phyloP scores from a whole-genome alignment of 2,888 invertebrate species.

The Amphiduros pacificus region DNA sequence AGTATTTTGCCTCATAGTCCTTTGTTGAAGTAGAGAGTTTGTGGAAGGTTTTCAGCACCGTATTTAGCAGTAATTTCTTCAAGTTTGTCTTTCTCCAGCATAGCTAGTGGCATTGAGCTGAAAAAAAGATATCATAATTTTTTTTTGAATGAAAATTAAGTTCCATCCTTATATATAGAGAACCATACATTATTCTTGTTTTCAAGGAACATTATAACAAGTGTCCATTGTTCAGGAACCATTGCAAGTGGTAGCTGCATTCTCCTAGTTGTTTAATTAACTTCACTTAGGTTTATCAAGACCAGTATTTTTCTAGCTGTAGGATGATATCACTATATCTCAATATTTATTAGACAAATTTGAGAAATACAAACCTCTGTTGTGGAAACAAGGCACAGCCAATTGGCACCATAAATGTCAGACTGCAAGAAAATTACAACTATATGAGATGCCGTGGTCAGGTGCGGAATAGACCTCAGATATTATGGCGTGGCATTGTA shows the following conservation, averaged over 20 bases:
- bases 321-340: too few species aligned
- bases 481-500: too few species aligned
- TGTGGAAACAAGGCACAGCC: constrained; percentile 94
- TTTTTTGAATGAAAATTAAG: neutral
- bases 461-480: too few species aligned
- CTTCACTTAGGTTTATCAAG: too few species aligned
- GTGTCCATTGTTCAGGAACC: neutral
- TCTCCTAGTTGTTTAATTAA: too few species aligned
- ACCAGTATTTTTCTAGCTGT: too few species aligned
- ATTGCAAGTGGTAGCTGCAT: neutral
- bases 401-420: constrained; percentile 89
- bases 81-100: constrained; percentile 75
- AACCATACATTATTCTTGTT: too few species aligned
- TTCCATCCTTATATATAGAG: neutral
- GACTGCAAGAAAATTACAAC: constrained; percentile 44
- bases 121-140: constrained; percentile 45
- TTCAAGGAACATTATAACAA: neutral
- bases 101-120: constrained; percentile 74
- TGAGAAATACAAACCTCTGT: constrained; percentile 64
- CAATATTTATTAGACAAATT: neutral
- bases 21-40: constrained; percentile 83
- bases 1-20: too few species aligned
- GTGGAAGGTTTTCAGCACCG: constrained; percentile 70
- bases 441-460: too few species aligned
- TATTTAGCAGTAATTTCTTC: constrained; percentile 70